These are phyloP conservation scores for Lordiphosa clarofinis DNA, from an alignment of 1,140 invertebrate genomes.

Conservation along the genomic window DNA sequence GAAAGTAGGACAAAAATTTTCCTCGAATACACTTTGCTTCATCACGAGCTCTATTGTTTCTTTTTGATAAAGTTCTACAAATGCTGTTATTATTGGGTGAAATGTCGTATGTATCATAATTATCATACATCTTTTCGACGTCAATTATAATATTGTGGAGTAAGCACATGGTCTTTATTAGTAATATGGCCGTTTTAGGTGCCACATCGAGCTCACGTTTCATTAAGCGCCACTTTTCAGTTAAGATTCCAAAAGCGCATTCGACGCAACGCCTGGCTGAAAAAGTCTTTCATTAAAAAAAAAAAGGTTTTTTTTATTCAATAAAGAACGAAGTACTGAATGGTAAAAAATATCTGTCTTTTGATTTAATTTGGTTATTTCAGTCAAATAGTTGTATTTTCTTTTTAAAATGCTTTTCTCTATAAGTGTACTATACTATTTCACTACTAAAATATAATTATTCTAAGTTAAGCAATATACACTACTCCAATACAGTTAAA, in stretches of 20 bases:
- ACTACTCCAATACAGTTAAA: too few relatives aligned
- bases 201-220: not conserved
- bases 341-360: too few relatives aligned
- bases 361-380: too few relatives aligned
- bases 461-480: too few relatives aligned
- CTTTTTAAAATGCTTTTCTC: too few relatives aligned
- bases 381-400: too few relatives aligned
- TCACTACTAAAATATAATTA: too few relatives aligned
- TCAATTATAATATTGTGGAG: constrained; percentile 11
- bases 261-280: constrained; percentile 7
- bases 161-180: constrained; percentile 11
- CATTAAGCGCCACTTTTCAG: constrained; percentile 10
- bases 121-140: not conserved
- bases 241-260: constrained; percentile 4
- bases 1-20: too few relatives aligned
- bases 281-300: constrained; percentile 7
- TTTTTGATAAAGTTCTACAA: not conserved
- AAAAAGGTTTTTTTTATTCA: not conserved
- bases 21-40: too few relatives aligned
- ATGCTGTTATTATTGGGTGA: not conserved
- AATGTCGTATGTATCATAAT: constrained; percentile 5
- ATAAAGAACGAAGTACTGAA: too few relatives aligned
- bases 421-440: too few relatives aligned
- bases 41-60: not conserved
- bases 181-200: not conserved